Evolutionary conservation across 2,797 vertebrate genomes (phyloP).

Genomic region (Pyrocephalus nanus): DNA sequence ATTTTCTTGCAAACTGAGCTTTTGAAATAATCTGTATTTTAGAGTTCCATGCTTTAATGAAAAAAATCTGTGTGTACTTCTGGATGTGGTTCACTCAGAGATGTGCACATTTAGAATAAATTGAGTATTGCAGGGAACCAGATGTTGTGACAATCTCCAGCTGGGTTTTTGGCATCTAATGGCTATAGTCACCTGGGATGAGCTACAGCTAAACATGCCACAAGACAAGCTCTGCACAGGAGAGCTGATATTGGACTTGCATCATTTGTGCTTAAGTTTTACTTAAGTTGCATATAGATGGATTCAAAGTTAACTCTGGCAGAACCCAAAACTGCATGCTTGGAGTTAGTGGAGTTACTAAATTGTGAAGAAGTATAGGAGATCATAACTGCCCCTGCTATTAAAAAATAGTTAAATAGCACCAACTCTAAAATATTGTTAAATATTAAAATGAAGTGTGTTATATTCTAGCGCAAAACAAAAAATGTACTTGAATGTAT

Average conservation of each 20-base stretch:
- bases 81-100: background rate
- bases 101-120: slow-evolving; percentile 6
- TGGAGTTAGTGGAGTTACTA: background rate
- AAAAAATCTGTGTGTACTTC: background rate
- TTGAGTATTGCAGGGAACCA: background rate
- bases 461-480: background rate
- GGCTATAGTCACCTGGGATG: background rate
- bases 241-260: background rate
- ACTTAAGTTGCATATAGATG: background rate
- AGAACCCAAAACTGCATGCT: background rate
- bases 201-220: background rate
- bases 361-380: background rate
- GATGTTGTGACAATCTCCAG: background rate
- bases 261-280: background rate
- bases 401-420: background rate
- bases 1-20: slow-evolving; percentile 51
- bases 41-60: slow-evolving; percentile 41
- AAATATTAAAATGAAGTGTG: background rate
- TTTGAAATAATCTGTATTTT: slow-evolving; percentile 56
- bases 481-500: background rate
- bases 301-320: background rate
- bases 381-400: background rate
- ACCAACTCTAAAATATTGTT: background rate
- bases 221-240: background rate
- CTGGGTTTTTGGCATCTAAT: slow-evolving; percentile 19